phyloP scores from a whole-genome alignment of 2,113 vertebrate species.

The Saguinus midas region DNA sequence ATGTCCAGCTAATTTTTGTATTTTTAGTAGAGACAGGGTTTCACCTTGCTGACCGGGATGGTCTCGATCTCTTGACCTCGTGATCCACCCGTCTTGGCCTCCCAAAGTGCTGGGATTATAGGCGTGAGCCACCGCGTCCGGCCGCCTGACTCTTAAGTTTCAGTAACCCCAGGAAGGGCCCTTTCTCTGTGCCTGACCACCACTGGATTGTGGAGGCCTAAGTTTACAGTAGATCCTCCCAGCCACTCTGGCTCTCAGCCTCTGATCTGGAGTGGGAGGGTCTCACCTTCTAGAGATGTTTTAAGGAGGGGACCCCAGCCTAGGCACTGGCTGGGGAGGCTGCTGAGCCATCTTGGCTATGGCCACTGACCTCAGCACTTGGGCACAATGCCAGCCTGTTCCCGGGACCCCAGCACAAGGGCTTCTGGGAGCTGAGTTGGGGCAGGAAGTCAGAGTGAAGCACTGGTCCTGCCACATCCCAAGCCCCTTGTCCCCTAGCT shows the following conservation, averaged over 20 bases:
- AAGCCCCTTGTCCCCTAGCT: background rate
- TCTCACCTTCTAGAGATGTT: background rate
- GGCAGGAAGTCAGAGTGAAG: slow-evolving; percentile 62
- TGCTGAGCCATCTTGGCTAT: background rate
- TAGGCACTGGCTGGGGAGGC: too few species aligned
- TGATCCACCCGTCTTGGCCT: too few species aligned
- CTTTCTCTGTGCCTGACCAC: background rate
- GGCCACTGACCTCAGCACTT: slow-evolving; percentile 69
- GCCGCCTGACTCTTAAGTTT: background rate
- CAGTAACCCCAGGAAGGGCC: background rate
- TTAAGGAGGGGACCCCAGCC: background rate
- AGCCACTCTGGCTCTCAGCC: background rate
- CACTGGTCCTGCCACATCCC: background rate
- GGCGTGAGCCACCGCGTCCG: too few species aligned
- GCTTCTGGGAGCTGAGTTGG: slow-evolving; percentile 58
- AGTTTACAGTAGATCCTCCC: background rate
- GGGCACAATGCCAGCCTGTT: slow-evolving; percentile 73
- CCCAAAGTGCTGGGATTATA: too few species aligned
- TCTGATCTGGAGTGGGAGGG: background rate
- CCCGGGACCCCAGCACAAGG: slow-evolving; percentile 66
- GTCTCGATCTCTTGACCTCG: too few species aligned
- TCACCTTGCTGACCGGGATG: too few species aligned
- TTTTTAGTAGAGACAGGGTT: too few species aligned
- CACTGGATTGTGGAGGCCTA: background rate
- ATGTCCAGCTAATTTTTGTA: too few species aligned